Percentiles rank a stretch among this genome's conserved stretches.
phyloP scores from a whole-genome alignment of 2,113 vertebrate genomes.

The Festucalex cinctus region DNA sequence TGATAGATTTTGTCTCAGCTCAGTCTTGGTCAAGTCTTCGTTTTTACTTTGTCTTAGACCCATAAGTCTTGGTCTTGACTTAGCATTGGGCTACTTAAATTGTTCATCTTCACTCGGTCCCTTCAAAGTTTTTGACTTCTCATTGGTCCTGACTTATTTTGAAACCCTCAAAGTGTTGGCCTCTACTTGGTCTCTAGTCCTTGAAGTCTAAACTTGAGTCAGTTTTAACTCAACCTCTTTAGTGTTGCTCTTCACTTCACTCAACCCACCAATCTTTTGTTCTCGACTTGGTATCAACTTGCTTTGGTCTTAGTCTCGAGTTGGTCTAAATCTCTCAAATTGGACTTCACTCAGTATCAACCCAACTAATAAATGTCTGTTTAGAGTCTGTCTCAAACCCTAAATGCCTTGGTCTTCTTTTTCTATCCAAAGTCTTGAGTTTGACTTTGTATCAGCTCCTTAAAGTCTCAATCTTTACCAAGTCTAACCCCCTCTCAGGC shows the following conservation, averaged over 20 bases:
- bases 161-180: too few relatives aligned
- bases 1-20: too few relatives aligned
- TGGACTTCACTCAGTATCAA: background rate
- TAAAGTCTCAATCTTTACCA: background rate
- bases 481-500: background rate
- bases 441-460: background rate
- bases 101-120: too few relatives aligned
- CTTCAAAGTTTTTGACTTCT: too few relatives aligned
- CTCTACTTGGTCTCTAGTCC: background rate
- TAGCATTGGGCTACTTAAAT: too few relatives aligned
- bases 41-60: too few relatives aligned
- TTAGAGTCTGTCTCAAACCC: background rate
- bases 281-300: background rate
- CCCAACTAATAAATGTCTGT: background rate
- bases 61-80: too few relatives aligned
- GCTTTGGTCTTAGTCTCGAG: background rate
- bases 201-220: background rate
- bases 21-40: too few relatives aligned
- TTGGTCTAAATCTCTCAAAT: background rate
- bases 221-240: background rate
- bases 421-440: background rate
- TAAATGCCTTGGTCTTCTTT: background rate
- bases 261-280: too few relatives aligned
- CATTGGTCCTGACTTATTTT: background rate
- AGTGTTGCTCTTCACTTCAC: background rate